A percentile compares a stretch with the other conserved stretches of the same genome.
phyloP scores from a whole-genome alignment of 2,888 invertebrate species.

The Netelia melanura region DNA sequence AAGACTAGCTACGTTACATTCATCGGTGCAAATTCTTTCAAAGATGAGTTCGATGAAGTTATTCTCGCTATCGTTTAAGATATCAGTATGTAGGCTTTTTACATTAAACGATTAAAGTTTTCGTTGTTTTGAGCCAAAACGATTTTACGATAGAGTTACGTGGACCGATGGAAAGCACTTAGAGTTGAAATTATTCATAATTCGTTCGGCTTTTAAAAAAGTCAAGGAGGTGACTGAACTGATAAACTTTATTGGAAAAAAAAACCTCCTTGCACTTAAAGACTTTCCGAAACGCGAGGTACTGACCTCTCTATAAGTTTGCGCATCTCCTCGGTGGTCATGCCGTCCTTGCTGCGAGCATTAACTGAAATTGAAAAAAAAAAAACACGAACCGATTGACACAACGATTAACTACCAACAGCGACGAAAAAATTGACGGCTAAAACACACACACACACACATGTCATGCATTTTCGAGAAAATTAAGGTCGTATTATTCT shows the following conservation, averaged over 20 bases:
- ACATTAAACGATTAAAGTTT: no score
- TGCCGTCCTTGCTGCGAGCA: slow-evolving; percentile 94
- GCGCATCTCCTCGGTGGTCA: slow-evolving; percentile 98
- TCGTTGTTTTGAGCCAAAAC: neutral
- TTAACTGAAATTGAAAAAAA: slow-evolving; percentile 87
- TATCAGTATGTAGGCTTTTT: neutral
- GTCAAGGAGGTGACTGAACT: slow-evolving; percentile 59
- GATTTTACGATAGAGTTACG: slow-evolving; percentile 41
- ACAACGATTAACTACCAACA: slow-evolving; percentile 85
- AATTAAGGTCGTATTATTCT: neutral
- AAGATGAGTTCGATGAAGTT: neutral
- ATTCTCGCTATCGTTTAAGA: neutral
- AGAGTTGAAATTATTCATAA: slow-evolving; percentile 31
- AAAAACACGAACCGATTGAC: slow-evolving; percentile 86
- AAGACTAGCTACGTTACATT: slow-evolving; percentile 67
- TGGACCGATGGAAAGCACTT: slow-evolving; percentile 64
- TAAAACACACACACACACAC: slow-evolving; percentile 52
- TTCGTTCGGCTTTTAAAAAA: neutral
- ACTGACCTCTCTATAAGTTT: slow-evolving; percentile 99
- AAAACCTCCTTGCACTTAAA: slow-evolving; percentile 56
- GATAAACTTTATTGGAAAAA: slow-evolving; percentile 33
- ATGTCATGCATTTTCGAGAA: slow-evolving; percentile 61
- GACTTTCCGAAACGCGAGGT: slow-evolving; percentile 77
- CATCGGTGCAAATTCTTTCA: slow-evolving; percentile 58
- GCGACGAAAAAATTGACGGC: slow-evolving; percentile 51